Base-by-base conservation (phyloP, 2,797 vertebrate genomes). In the Pseudomugil gertrudae region DNA sequence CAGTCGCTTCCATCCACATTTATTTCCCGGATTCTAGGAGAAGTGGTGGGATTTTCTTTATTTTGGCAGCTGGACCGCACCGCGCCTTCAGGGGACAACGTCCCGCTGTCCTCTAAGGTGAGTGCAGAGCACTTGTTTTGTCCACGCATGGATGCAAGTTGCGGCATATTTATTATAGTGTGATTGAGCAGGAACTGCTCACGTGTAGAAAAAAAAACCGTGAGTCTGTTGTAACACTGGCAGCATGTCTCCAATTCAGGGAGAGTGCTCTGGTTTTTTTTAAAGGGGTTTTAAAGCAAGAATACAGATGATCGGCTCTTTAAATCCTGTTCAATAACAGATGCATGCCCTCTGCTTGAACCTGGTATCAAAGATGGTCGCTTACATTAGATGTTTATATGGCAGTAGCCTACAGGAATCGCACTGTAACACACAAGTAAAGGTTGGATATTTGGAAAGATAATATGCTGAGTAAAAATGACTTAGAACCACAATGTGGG, bases 91-190 rank as follows among this genome's bases (percentile, higher is more conserved):
- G 63, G 57, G 36, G 6, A 21, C 69, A 21, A 58, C 51, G 40
- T 3, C 26, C 66, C 57, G 74, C 66, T 63, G 70, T 70, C 55
- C 69, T 61, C 36, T 60, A 38, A 86, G 90, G 90, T 91, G 84
- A 90, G 89, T 85, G 60, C 69, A 13, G 13, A 51, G 21, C 69
- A 5, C 51, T 74, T 70, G 67, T 85, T 77, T 65, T 55, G 43
- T 36, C 29, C 9, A 3, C 21, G 66, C 62, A 24, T 61, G 61
- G 26, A 43, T 64, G 76, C 83, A 78, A 85, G 86, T 87, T 89
- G 90, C 87, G 83, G 82, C 79, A 90, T 83, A 84, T 73, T 66
- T 69, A 1, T 56, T 35, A 57, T 73, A 15, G 63, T 35, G 80
- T 43, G 19, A 47, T 62, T 47, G 68, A 57, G 14, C 63, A 36